phyloP scores from a whole-genome alignment of 2,888 invertebrate species.

The Congeria kusceri region DNA sequence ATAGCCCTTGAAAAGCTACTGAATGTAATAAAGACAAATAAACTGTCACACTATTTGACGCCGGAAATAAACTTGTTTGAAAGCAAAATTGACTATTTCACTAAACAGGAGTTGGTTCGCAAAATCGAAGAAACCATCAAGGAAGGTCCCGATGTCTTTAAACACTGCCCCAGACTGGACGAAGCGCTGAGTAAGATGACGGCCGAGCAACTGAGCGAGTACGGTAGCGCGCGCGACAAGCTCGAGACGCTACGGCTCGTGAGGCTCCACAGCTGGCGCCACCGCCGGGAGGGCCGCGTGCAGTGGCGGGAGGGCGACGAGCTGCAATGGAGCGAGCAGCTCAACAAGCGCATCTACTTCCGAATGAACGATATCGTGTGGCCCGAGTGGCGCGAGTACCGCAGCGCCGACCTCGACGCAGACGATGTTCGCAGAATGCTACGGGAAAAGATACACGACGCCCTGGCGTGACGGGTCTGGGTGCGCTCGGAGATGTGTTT shows the following conservation, averaged over 20 bases:
- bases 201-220: neutral
- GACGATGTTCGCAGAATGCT: neutral
- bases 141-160: neutral
- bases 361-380: neutral
- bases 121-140: neutral
- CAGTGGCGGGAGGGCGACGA: neutral
- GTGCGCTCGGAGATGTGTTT: too few relatives aligned
- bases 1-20: neutral
- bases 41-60: neutral
- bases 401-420: neutral
- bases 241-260: neutral
- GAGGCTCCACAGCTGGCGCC: neutral
- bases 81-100: neutral
- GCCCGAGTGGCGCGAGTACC: conserved; percentile 2
- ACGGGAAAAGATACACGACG: neutral
- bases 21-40: neutral
- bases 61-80: neutral
- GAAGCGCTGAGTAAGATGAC: neutral
- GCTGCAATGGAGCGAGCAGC: neutral
- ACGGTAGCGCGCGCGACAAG: neutral
- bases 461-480: neutral
- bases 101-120: neutral
- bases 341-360: neutral
- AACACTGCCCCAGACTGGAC: neutral
- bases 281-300: neutral